Conservation (phyloP, 2,888 invertebrate genomes). For the Lacanobia wlatinum region DNA sequence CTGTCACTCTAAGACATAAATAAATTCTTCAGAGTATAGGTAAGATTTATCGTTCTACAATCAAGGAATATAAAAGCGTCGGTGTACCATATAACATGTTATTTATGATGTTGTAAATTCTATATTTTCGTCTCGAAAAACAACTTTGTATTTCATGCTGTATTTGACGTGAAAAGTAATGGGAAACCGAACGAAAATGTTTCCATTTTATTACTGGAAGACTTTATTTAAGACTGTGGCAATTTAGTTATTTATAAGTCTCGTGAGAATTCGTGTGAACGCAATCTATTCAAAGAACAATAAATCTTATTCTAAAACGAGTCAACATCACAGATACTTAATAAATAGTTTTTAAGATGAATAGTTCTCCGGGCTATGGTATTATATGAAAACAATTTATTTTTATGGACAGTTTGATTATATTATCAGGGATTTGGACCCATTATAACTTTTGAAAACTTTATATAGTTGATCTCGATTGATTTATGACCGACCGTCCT, state of each 20-base stretch:
- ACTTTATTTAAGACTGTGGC: neutral
- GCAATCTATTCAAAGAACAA: too few species aligned
- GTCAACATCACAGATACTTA: too few species aligned
- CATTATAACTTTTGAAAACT: too few species aligned
- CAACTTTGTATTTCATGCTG: conserved; percentile 27
- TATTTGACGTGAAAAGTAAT: conserved; percentile 15
- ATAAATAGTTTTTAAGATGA: too few species aligned
- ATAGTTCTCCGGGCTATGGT: too few species aligned
- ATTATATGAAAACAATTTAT: too few species aligned
- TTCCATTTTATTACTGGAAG: conserved; percentile 7
- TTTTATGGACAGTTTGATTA: too few species aligned
- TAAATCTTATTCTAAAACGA: neutral
- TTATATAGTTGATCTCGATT: too few species aligned
- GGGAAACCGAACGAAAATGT: neutral
- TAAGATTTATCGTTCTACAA: conserved; percentile 41
- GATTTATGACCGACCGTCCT: too few species aligned
- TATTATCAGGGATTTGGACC: too few species aligned
- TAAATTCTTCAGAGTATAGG: neutral
- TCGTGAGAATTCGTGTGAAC: neutral
- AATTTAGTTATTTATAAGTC: neutral
- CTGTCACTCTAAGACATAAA: conserved; percentile 5
- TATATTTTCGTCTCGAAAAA: conserved; percentile 34
- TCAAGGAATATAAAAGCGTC: conserved; percentile 24
- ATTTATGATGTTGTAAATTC: conserved; percentile 50
- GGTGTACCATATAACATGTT: conserved; percentile 21